Conservation (phyloP, 1,140 invertebrate species). For the Choristoneura fumiferana region DNA sequence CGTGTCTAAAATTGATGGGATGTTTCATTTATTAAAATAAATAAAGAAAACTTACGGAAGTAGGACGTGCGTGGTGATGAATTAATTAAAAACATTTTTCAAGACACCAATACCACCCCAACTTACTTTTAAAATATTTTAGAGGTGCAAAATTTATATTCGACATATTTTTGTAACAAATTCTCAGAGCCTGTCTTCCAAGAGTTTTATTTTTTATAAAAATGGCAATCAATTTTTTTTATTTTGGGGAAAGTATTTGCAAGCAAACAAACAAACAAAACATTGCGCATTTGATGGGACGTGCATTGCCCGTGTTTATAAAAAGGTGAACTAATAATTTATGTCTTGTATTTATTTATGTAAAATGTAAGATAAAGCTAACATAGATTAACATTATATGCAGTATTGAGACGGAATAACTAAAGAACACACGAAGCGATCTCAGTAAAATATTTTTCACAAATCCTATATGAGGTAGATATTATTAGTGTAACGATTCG, state of each 20-base stretch:
- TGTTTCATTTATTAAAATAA: too few relatives aligned
- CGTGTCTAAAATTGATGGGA: too few relatives aligned
- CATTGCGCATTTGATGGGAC: constrained; percentile 50
- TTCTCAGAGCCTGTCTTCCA: constrained; percentile 56
- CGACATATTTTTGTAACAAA: constrained; percentile 5
- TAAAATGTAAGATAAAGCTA: constrained; percentile 32
- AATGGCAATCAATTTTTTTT: constrained; percentile 30
- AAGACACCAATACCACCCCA: too few relatives aligned
- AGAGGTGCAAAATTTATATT: too few relatives aligned
- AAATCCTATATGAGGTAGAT: constrained; percentile 52
- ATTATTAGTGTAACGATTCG: constrained; percentile 27
- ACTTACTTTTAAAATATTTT: too few relatives aligned
- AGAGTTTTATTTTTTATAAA: constrained; percentile 37
- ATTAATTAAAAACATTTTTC: too few relatives aligned
- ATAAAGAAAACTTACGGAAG: too few relatives aligned
- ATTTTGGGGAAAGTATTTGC: constrained; percentile 18
- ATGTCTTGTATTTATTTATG: constrained; percentile 69
- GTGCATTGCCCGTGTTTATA: constrained; percentile 60
- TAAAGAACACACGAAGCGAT: constrained; percentile 59
- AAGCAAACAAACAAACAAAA: constrained; percentile 35
- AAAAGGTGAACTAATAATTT: constrained; percentile 70
- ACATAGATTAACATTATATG: constrained; percentile 36
- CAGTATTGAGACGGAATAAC: constrained; percentile 66
- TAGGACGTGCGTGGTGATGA: too few relatives aligned
- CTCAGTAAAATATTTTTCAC: constrained; percentile 67